Conservation (phyloP, 2,113 vertebrate genomes). For the Tachysurus fulvidraco region DNA sequence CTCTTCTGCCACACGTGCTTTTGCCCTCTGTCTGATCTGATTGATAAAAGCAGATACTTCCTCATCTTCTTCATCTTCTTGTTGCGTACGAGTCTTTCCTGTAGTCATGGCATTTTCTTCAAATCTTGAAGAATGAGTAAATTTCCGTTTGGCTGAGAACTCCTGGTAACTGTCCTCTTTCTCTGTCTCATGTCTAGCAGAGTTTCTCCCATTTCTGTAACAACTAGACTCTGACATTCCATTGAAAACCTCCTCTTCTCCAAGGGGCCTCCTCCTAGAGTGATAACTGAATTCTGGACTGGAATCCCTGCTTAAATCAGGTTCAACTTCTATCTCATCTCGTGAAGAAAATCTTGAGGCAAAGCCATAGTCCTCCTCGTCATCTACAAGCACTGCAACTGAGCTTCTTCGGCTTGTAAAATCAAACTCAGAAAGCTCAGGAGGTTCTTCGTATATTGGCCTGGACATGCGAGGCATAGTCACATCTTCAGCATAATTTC, state of each 20-base stretch:
- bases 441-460: conserved; percentile 59
- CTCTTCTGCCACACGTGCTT: conserved; percentile 70
- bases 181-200: conserved; percentile 66
- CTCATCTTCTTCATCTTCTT: conserved; percentile 64
- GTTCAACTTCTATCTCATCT: conserved; percentile 63
- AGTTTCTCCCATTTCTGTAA: conserved; percentile 58
- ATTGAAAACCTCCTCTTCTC: conserved; percentile 55
- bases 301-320: conserved; percentile 60
- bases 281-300: conserved; percentile 68
- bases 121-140: conserved; percentile 70
- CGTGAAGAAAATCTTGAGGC: conserved; percentile 73
- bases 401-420: conserved; percentile 74
- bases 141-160: conserved; percentile 77
- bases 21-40: conserved; percentile 67
- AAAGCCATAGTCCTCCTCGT: conserved; percentile 65
- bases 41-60: conserved; percentile 69
- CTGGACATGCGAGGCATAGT: conserved; percentile 68
- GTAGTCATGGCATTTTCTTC: conserved; percentile 66
- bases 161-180: conserved; percentile 67
- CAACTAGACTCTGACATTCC: conserved; percentile 61
- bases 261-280: conserved; percentile 62
- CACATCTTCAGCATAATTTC: conserved; percentile 61
- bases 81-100: conserved; percentile 59
- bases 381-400: conserved; percentile 62
- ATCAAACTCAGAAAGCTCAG: conserved; percentile 76